Evolutionary conservation across 2,888 invertebrate genomes (phyloP).

Genomic region (Trachelus tabidus): DNA sequence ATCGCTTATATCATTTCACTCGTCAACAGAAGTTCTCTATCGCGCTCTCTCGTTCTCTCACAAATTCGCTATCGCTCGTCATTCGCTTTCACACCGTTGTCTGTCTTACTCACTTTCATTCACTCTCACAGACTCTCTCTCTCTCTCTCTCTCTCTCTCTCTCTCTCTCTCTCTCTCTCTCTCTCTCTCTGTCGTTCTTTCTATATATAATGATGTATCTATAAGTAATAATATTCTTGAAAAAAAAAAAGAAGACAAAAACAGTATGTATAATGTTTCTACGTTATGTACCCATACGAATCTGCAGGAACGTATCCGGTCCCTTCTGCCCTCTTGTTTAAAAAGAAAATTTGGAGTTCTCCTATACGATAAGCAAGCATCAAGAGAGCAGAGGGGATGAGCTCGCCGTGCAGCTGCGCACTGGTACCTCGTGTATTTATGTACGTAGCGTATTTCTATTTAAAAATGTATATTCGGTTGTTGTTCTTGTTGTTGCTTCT

Average conservation of each 20-base stretch:
- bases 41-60: conserved; percentile 23
- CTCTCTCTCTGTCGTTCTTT: conserved; percentile 32
- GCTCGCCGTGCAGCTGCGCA: conserved; percentile 39
- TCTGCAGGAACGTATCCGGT: conserved; percentile 48
- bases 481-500: conserved; percentile 23
- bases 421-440: conserved; percentile 41
- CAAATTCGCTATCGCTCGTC: conserved; percentile 15
- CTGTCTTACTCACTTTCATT: conserved; percentile 26
- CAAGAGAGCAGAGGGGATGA: conserved; percentile 28
- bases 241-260: conserved; percentile 38
- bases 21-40: conserved; percentile 17
- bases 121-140: conserved; percentile 26
- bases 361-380: not conserved
- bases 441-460: conserved; percentile 45
- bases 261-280: conserved; percentile 54
- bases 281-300: conserved; percentile 47
- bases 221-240: conserved; percentile 59
- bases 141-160: conserved; percentile 14
- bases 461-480: conserved; percentile 47
- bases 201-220: conserved; percentile 55
- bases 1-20: conserved; percentile 5
- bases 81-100: not conserved
- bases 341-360: not conserved
- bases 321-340: conserved; percentile 22
- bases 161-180: conserved; percentile 29